Evolutionary conservation across 2,113 vertebrate species (phyloP), one percentile per base, ranked within the genome.

Genomic region (Puntigrus tetrazona): DNA sequence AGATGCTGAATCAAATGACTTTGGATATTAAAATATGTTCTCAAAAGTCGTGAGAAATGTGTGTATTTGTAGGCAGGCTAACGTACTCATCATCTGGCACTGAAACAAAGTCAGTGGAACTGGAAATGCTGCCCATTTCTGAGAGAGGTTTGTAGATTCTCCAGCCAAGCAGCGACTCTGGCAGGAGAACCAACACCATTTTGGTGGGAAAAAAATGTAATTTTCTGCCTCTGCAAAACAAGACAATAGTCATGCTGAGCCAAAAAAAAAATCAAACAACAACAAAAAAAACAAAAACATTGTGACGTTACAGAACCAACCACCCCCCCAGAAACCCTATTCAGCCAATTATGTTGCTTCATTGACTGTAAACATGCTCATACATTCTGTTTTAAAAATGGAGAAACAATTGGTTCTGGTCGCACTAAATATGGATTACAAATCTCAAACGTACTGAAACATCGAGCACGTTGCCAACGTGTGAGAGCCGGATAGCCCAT

Each of bases 371-470:
- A 55, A 69, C 61, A 81, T 69, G 63, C 43, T 81, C 80, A 38
- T 82, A 43, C 80, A 36, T 82, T 82, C 65, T 82, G 1, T 20
- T 55, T 82, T 55, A 5, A 70, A n/a, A 82, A 82, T 36, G 7
- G 22, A 81, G 45, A 70, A 70, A 82, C 80, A 82, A 82, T 82
- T 55, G 80, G 65, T 55, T 82, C 7, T 52, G 65, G 63, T 31
- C 10, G 3, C 65, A 55, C 80, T 82, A 82, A 82, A 72, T 72
- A 70, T 27, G 80, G 80, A 70, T 70, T 82, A 82, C 63, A 70
- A 70, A 70, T 55, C 80, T 70, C 80, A 81, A 81, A 81, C 11
- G 63, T 70, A 52, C 61, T 38, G 80, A 82, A 82, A 82, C 47
- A 52, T 70, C 2, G 45, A 70, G 79, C 45, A 69, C 79, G 27